Conservation (phyloP, 2,888 invertebrate genomes). For the Sepioteuthis lessoniana region DNA sequence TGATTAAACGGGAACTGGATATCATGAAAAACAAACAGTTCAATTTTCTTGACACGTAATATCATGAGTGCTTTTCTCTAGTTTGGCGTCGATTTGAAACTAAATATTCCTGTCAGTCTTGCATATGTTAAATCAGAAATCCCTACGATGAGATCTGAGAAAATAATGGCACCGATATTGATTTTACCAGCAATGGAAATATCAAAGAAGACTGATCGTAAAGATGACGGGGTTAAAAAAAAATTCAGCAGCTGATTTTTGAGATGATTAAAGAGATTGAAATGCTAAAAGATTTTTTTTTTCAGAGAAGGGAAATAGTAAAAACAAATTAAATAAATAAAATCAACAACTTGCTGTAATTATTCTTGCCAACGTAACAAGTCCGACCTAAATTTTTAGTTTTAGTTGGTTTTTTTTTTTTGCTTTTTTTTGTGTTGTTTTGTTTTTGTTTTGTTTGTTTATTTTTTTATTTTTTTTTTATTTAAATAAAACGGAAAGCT, state of each 20-base stretch:
- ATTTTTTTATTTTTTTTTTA: background rate
- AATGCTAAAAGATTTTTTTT: background rate
- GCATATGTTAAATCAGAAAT: background rate
- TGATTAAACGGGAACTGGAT: too few species aligned
- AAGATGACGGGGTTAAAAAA: background rate
- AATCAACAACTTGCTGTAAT: background rate
- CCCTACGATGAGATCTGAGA: background rate
- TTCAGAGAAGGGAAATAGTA: background rate
- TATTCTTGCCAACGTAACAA: background rate
- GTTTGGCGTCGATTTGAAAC: too few species aligned
- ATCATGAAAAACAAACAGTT: too few species aligned
- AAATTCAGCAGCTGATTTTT: background rate
- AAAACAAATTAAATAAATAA: background rate
- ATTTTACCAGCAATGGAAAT: background rate
- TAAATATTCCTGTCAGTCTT: background rate
- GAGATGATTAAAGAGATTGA: background rate
- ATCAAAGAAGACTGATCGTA: background rate
- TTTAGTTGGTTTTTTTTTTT: too few species aligned
- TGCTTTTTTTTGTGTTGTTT: background rate
- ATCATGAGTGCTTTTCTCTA: too few species aligned
- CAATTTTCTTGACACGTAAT: too few species aligned
- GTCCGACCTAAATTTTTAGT: background rate
- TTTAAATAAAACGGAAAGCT: background rate
- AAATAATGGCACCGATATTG: background rate
- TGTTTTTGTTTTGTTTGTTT: background rate